phyloP scores from a whole-genome alignment of 53 echinoderm and acorn worm genomes.

The Mesocentrotus franciscanus region DNA sequence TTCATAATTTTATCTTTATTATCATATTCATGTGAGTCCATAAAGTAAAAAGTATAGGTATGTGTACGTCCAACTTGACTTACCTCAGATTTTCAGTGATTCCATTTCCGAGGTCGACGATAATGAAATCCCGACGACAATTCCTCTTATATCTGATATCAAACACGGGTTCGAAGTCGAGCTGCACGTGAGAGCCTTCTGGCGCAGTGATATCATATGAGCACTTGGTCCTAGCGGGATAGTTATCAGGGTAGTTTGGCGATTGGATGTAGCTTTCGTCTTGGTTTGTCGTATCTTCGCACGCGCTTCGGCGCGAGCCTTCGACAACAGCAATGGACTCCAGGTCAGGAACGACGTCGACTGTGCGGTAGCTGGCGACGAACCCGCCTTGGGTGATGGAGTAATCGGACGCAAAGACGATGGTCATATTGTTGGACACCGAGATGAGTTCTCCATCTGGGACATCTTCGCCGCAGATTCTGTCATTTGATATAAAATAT shows the following conservation, averaged over 20 bases:
- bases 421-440: background rate
- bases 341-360: background rate
- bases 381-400: background rate
- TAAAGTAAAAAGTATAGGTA: too few relatives aligned
- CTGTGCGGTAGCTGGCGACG: background rate
- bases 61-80: background rate
- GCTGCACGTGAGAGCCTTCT: background rate
- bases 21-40: too few relatives aligned
- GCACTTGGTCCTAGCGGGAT: background rate
- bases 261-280: background rate
- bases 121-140: background rate
- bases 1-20: too few relatives aligned
- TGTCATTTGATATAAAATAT: background rate
- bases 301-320: background rate
- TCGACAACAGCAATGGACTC: background rate
- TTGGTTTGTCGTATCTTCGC: background rate
- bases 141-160: background rate
- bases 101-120: background rate
- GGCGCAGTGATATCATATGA: background rate
- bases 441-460: background rate
- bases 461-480: background rate
- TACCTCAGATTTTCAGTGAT: background rate
- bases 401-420: background rate
- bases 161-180: background rate
- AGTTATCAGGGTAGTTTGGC: background rate